These are phyloP conservation scores for Centroberyx gerrardi DNA, from an alignment of 2,797 vertebrate species.

Conservation along the genomic window DNA sequence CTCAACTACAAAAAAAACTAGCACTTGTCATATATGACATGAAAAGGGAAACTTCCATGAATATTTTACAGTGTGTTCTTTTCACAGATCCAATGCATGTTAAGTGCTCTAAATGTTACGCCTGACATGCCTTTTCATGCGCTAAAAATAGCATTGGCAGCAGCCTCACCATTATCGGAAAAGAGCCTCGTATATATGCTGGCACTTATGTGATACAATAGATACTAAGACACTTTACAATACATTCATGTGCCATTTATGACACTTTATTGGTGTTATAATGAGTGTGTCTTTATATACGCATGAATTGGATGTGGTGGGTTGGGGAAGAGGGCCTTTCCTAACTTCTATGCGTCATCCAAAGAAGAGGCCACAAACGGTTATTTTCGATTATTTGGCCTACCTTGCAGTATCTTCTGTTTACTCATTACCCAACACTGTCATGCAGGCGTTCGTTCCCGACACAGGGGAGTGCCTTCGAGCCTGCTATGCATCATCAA, in stretches of 20 bases:
- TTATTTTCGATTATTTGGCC: constrained; percentile 40
- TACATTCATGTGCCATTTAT: background rate
- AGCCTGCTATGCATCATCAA: constrained; percentile 61
- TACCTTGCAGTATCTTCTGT: constrained; percentile 40
- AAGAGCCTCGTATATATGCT: background rate
- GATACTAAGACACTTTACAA: background rate
- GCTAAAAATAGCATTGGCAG: constrained; percentile 16
- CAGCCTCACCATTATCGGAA: background rate
- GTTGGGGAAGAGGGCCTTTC: background rate
- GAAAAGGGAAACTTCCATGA: constrained; percentile 16
- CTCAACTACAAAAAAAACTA: background rate
- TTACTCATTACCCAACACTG: constrained; percentile 63
- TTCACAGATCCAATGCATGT: background rate
- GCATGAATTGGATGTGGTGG: background rate
- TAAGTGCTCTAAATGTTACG: constrained; percentile 16
- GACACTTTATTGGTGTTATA: too few relatives aligned
- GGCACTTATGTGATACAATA: background rate
- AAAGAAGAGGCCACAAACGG: constrained; percentile 6
- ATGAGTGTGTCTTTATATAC: too few relatives aligned
- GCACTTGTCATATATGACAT: background rate
- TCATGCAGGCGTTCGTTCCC: constrained; percentile 34
- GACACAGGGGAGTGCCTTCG: constrained; percentile 38
- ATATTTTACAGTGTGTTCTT: constrained; percentile 14
- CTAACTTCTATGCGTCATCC: background rate
- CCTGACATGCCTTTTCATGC: constrained; percentile 5